These are phyloP conservation scores for Lordiphosa stackelbergi DNA, from an alignment of 1,140 invertebrate species.

Conservation along the genomic window DNA sequence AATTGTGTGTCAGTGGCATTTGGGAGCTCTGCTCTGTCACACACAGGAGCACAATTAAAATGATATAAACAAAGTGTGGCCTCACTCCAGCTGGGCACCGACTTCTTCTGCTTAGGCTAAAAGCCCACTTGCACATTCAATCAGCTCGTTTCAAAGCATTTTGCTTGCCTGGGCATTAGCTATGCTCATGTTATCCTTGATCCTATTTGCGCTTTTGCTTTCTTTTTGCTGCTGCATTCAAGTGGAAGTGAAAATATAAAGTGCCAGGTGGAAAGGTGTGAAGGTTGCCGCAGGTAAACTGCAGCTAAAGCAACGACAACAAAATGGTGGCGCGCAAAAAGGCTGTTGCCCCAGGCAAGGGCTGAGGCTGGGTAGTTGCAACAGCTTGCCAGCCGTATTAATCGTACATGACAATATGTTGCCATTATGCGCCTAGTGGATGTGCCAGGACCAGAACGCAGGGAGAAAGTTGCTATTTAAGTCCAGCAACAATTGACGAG, in stretches of 20 bases:
- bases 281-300: slow-evolving; percentile 30
- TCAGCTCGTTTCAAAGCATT: slow-evolving; percentile 20
- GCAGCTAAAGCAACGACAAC: slow-evolving; percentile 13
- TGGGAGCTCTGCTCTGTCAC: slow-evolving; percentile 23
- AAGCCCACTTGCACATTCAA: slow-evolving; percentile 52
- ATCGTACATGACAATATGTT: slow-evolving; percentile 30
- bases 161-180: slow-evolving; percentile 5
- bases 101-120: slow-evolving; percentile 17
- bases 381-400: slow-evolving; percentile 42
- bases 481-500: slow-evolving; percentile 40
- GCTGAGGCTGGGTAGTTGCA: slow-evolving; percentile 32
- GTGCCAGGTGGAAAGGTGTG: slow-evolving; percentile 38
- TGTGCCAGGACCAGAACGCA: neutral
- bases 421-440: slow-evolving; percentile 20
- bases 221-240: slow-evolving; percentile 26
- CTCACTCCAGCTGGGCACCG: slow-evolving; percentile 1
- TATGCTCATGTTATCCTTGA: slow-evolving; percentile 50
- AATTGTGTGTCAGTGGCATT: slow-evolving; percentile 70
- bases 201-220: slow-evolving; percentile 50
- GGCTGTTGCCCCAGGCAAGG: slow-evolving; percentile 38
- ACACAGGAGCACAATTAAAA: slow-evolving; percentile 56
- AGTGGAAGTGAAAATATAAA: slow-evolving; percentile 35
- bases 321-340: slow-evolving; percentile 31
- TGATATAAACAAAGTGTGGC: slow-evolving; percentile 37
- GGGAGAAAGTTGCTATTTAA: neutral